Base-by-base conservation (phyloP, 2,888 invertebrate genomes). In the Drosophila neotestacea region DNA sequence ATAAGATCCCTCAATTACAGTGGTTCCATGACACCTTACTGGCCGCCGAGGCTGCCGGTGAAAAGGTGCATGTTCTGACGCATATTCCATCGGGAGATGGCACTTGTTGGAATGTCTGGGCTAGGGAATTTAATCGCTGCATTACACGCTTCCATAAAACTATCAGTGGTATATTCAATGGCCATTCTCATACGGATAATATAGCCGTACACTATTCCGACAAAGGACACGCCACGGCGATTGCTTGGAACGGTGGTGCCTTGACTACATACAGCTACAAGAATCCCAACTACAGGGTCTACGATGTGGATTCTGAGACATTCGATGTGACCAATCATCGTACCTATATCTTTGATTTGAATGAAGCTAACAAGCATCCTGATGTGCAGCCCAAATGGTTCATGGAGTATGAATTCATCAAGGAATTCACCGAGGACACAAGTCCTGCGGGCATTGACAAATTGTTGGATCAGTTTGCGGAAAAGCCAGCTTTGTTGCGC, bases 231-330 rank as follows among this genome's bases (percentile, higher is more conserved):
- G 88, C 97, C 0, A 94, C 94, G 3, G 95, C 94, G 70, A 93
- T 97, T 2, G 95, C 96, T 2, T 97, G 96, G 94, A 96, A 97
- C 65, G 96, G 95, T 0, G 98, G 97, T 4, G 95, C 96, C 76
- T 92, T 96, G 9, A 97, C 97, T 0, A 93, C 96, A 0, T 97
- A 94, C 83, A 92, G 94, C 0, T 92, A 94, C 85, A 95, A 96
- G 72, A 98, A 97, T 92, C 95, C 97, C 4, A 96, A 96, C 82
- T 98, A 96, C 88, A 94, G 96, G 85, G 93, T 97, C 32, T 96
- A 95, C 83, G 93, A 94, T 6, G 93, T 96, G 6, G 95, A 97
- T 85, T 92, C 94, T 0, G 91, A 92, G 10, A 93, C 93, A 38
- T 94, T 95, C 92, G 72, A 72, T 7, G 94, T 96, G 0, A 90